These are phyloP conservation scores for Osmerus eperlanus DNA, from an alignment of 2,113 vertebrate genomes.

Conservation along the genomic window DNA sequence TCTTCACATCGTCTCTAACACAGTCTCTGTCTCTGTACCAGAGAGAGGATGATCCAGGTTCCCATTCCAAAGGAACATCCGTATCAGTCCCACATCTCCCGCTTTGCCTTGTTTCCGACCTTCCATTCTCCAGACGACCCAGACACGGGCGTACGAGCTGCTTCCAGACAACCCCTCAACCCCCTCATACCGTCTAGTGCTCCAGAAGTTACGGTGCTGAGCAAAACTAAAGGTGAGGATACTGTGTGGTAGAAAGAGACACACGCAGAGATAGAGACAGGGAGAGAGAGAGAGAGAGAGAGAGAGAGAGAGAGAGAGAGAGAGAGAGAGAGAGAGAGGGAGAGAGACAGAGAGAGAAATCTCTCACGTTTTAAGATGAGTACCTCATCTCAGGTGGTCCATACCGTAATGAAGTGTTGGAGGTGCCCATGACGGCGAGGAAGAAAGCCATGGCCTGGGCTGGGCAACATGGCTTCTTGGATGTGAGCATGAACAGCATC, in stretches of 20 bases:
- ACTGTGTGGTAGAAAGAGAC: neutral
- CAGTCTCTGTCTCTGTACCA: constrained; percentile 33
- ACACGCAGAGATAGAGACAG: neutral
- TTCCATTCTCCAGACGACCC: constrained; percentile 60
- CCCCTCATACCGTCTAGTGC: constrained; percentile 52
- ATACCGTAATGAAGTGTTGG: constrained; percentile 71
- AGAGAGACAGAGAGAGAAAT: neutral
- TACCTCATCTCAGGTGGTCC: constrained; percentile 63
- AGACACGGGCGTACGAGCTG: constrained; percentile 48
- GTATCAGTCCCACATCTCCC: constrained; percentile 76
- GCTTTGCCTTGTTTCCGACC: constrained; percentile 70
- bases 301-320: neutral
- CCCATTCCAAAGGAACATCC: constrained; percentile 67
- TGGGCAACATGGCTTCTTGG: constrained; percentile 63
- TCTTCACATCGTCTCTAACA: neutral
- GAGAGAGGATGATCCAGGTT: constrained; percentile 61
- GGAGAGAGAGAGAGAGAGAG: neutral
- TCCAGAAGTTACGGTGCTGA: constrained; percentile 57
- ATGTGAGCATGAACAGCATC: constrained; percentile 60
- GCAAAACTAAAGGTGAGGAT: constrained; percentile 69
- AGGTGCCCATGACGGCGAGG: constrained; percentile 51
- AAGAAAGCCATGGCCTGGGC: constrained; percentile 63
- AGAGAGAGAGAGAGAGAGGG: neutral
- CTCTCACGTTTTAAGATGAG: too few species aligned
- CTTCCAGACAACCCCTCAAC: constrained; percentile 52